Conservation (phyloP, 1,140 invertebrate species). For the Diachasma alloeum region DNA sequence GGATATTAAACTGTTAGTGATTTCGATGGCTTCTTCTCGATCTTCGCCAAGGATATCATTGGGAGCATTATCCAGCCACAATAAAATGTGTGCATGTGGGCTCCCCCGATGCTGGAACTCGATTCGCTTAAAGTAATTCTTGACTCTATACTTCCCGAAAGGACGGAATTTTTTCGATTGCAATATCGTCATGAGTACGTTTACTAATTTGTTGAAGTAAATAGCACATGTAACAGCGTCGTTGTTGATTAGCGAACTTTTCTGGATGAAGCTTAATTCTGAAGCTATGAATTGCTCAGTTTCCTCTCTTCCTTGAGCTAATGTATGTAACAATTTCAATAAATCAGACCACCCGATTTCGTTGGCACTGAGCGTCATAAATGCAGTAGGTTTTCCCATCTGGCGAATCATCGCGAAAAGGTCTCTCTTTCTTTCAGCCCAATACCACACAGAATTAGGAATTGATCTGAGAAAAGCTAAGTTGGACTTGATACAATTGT, state of each 20-base stretch:
- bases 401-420: conserved; percentile 52
- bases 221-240: no score
- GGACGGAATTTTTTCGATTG: conserved; percentile 36
- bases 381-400: no score
- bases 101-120: conserved; percentile 57
- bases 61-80: conserved; percentile 50
- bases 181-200: conserved; percentile 36
- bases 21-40: conserved; percentile 12
- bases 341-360: conserved; percentile 53
- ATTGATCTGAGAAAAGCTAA: conserved; percentile 29
- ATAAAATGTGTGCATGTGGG: conserved; percentile 49
- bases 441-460: conserved; percentile 38
- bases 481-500: conserved; percentile 31
- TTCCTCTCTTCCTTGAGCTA: no score
- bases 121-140: conserved; percentile 47
- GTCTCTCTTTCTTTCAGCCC: conserved; percentile 49
- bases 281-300: neutral
- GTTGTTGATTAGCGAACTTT: conserved; percentile 49
- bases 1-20: conserved; percentile 32
- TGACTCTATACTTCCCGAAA: conserved; percentile 40
- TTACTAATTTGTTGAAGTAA: conserved; percentile 55
- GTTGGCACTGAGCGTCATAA: conserved; percentile 42
- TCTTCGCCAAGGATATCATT: conserved; percentile 34
- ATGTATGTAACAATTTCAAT: conserved; percentile 44
- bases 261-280: conserved; percentile 34